Percentiles rank a stretch among this genome's conserved stretches.
Evolutionary conservation across 2,888 invertebrate genomes (phyloP).

Genomic region (Hemaris fuciformis): DNA sequence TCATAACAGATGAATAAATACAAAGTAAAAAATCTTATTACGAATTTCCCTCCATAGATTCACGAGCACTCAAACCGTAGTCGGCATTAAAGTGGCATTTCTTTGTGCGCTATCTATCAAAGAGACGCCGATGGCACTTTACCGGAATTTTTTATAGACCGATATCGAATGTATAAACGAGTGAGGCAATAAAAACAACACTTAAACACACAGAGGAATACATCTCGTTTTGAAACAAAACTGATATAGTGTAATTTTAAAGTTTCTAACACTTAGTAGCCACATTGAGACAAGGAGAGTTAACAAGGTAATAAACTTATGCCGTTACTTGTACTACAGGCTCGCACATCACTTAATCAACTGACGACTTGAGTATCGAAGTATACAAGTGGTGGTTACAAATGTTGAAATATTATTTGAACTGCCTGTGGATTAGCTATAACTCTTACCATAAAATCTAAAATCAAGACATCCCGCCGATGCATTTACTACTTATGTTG

Average conservation of each 20-base stretch:
- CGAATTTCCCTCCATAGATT: neutral
- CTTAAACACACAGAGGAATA: neutral
- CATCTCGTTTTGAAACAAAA: neutral
- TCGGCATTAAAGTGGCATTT: constrained; percentile 1
- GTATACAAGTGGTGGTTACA: too few species aligned
- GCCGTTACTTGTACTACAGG: neutral
- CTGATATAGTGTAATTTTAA: neutral
- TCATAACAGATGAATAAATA: too few species aligned
- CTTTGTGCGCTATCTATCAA: constrained; percentile 5
- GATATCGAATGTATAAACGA: neutral
- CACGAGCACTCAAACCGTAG: neutral
- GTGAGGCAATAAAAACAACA: neutral
- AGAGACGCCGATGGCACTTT: neutral
- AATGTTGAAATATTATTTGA: too few species aligned
- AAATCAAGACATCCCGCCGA: too few species aligned
- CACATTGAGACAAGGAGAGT: neutral
- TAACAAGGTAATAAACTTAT: neutral
- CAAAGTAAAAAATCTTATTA: neutral
- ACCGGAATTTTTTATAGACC: constrained; percentile 7
- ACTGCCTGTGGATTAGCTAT: too few species aligned
- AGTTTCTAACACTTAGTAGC: neutral
- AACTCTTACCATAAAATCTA: too few species aligned
- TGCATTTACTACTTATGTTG: too few species aligned
- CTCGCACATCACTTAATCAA: neutral
- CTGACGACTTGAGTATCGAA: neutral